A percentile compares a stretch with the other conserved stretches of the same genome.
phyloP scores from a whole-genome alignment of 1,140 invertebrate species.

The Dendroctonus ponderosae region DNA sequence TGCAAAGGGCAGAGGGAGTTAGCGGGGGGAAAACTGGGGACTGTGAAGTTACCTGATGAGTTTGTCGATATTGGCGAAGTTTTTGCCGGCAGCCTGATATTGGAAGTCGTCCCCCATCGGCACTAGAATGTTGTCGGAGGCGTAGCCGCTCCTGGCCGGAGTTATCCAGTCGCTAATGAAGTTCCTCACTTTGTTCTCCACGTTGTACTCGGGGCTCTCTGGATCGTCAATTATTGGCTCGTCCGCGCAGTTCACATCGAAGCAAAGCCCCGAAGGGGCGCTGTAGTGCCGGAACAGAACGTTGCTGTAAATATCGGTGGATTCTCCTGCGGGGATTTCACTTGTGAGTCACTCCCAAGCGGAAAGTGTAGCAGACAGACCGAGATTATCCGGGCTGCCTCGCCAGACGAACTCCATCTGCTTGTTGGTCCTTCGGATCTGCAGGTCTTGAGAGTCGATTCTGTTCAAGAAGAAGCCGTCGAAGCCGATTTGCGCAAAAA shows the following conservation, averaged over 20 bases:
- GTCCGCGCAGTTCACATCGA: constrained; percentile 61
- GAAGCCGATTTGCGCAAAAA: constrained; percentile 70
- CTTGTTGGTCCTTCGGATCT: constrained; percentile 58
- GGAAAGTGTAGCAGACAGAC: constrained; percentile 41
- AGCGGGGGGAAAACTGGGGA: not conserved
- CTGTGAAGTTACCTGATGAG: constrained; percentile 62
- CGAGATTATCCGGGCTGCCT: constrained; percentile 59
- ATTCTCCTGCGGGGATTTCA: constrained; percentile 50
- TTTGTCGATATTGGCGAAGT: constrained; percentile 72
- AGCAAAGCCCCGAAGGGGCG: constrained; percentile 85
- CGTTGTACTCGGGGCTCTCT: constrained; percentile 55
- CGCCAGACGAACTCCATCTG: constrained; percentile 78
- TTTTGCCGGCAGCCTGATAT: constrained; percentile 58
- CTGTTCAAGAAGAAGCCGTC: constrained; percentile 73
- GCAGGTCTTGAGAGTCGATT: constrained; percentile 74
- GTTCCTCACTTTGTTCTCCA: constrained; percentile 49
- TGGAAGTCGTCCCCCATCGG: constrained; percentile 49
- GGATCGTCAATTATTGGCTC: constrained; percentile 60
- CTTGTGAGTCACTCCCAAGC: not conserved
- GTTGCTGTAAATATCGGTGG: constrained; percentile 67
- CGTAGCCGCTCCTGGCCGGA: constrained; percentile 7
- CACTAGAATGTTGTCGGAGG: constrained; percentile 43
- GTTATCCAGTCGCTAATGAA: constrained; percentile 13
- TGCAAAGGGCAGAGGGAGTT: not conserved
- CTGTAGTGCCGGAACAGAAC: constrained; percentile 74